These are phyloP conservation scores for Pseudococcus jackbeardsleyi DNA, from an alignment of 2,888 invertebrate species.

Conservation along the genomic window DNA sequence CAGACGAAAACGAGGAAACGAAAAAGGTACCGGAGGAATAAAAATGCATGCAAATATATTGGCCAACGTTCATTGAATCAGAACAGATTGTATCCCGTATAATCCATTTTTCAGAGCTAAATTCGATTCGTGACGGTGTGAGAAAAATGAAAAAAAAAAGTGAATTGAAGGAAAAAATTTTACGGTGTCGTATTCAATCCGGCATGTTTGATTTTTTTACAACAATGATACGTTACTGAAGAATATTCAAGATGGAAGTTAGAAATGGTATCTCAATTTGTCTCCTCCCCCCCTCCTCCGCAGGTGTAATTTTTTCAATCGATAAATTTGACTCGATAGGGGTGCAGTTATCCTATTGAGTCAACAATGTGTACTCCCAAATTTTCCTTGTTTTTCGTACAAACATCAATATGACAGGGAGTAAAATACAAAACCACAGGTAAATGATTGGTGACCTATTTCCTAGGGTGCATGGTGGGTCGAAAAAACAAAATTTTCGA, in stretches of 20 bases:
- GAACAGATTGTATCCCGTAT: constrained; percentile 49
- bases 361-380: no score
- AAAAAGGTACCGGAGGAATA: constrained; percentile 1
- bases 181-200: background rate
- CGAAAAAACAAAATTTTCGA: no score
- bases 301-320: background rate
- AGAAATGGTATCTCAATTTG: background rate
- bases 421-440: no score
- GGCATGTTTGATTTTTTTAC: background rate
- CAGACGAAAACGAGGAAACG: background rate
- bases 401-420: no score
- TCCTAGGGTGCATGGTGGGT: no score
- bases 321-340: background rate
- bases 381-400: no score
- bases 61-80: constrained; percentile 54
- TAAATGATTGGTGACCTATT: no score
- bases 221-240: background rate
- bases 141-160: background rate
- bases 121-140: background rate
- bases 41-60: constrained; percentile 46
- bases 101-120: constrained; percentile 48
- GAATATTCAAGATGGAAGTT: constrained; percentile 8
- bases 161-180: background rate
- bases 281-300: background rate
- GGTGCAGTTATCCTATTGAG: no score